phyloP scores from a whole-genome alignment of 2,888 invertebrate species.

The Eilema caniola region DNA sequence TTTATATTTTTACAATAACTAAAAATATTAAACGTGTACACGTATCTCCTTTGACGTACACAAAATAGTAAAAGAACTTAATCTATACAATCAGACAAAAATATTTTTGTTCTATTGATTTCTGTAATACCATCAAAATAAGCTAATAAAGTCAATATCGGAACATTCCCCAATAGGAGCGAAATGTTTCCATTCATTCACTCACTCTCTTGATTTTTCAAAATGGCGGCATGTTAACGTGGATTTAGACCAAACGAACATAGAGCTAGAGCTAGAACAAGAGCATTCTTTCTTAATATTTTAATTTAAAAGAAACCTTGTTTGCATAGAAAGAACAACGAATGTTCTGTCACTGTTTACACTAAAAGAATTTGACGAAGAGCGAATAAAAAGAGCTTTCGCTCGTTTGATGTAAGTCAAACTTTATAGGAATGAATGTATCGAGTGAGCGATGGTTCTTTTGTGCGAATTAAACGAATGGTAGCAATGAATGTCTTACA shows the following conservation, averaged over 20 bases:
- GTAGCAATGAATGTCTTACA: conserved; percentile 45
- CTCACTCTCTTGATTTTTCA: not conserved
- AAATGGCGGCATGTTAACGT: too few relatives aligned
- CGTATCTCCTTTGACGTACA: not conserved
- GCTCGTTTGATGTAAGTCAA: too few relatives aligned
- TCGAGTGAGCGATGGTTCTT: conserved; percentile 43
- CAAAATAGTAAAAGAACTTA: not conserved
- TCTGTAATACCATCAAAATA: not conserved
- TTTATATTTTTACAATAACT: too few relatives aligned
- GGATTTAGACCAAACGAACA: too few relatives aligned
- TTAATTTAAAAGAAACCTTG: too few relatives aligned
- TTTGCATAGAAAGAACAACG: too few relatives aligned
- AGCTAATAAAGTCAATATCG: conserved; percentile 46
- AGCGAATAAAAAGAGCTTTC: too few relatives aligned
- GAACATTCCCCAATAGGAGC: conserved; percentile 44
- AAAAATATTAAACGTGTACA: too few relatives aligned
- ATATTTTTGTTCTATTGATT: not conserved
- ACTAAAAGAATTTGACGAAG: too few relatives aligned
- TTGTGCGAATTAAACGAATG: conserved; percentile 42
- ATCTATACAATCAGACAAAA: not conserved
- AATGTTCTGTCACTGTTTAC: too few relatives aligned
- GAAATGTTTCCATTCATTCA: conserved; percentile 23
- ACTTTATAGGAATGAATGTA: conserved; percentile 18
- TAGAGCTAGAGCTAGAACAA: too few relatives aligned
- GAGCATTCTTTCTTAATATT: too few relatives aligned